Evolutionary conservation across 2,797 vertebrate genomes (phyloP).

Genomic region (Sebastes matsubarae): DNA sequence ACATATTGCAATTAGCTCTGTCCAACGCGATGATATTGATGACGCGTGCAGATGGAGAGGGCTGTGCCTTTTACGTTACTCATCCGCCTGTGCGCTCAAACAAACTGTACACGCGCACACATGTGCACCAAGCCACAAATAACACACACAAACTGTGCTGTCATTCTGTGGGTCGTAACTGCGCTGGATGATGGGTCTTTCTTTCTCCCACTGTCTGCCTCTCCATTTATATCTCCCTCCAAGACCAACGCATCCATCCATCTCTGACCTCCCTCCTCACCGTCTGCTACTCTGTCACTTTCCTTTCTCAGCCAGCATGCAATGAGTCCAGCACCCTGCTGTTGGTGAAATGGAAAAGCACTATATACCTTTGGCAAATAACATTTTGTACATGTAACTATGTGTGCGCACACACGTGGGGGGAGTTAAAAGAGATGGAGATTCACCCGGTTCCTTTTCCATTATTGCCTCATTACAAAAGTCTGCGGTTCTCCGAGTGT

Average conservation of each 20-base stretch:
- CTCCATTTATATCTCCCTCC: conserved; percentile 70
- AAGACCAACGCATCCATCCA: conserved; percentile 60
- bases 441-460: conserved; percentile 54
- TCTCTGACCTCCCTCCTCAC: conserved; percentile 52
- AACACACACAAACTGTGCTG: conserved; percentile 35
- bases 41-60: conserved; percentile 58
- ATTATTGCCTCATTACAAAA: conserved; percentile 70
- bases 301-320: conserved; percentile 18
- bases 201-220: conserved; percentile 49
- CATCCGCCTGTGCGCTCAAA: conserved; percentile 23
- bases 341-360: conserved; percentile 32
- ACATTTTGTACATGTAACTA: conserved; percentile 1
- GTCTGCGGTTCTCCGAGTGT: conserved; percentile 34
- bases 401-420: background rate
- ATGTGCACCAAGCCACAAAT: conserved; percentile 24
- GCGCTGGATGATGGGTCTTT: conserved; percentile 62
- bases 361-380: conserved; percentile 45
- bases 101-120: background rate
- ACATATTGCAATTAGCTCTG: conserved; percentile 77
- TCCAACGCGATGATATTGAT: conserved; percentile 67
- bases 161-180: conserved; percentile 59
- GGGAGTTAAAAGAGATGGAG: conserved; percentile 29
- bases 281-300: conserved; percentile 49
- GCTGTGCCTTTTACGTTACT: conserved; percentile 13
- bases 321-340: conserved; percentile 12